Conservation (phyloP, 2,797 vertebrate species). For the Myripristis jacobus region DNA sequence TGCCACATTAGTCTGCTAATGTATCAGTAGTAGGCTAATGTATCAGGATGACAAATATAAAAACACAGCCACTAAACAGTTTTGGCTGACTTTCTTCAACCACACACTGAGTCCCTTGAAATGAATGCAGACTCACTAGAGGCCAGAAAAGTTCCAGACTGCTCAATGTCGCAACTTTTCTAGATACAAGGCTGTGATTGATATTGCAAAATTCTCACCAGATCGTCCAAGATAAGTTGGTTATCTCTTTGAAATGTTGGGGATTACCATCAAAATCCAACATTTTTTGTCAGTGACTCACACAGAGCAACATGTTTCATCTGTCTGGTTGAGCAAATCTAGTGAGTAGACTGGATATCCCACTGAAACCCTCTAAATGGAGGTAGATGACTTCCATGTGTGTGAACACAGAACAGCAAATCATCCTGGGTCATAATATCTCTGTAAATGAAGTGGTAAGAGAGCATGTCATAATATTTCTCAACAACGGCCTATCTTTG, state of each 20-base stretch:
- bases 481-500: not conserved
- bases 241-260: conserved; percentile 16
- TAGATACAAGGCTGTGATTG: conserved; percentile 16
- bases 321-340: not conserved
- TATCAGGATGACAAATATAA: conserved; percentile 33
- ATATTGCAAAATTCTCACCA: not conserved
- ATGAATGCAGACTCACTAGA: conserved; percentile 25
- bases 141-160: conserved; percentile 29
- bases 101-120: conserved; percentile 29
- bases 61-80: conserved; percentile 18
- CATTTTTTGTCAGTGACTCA: not conserved
- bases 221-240: not conserved
- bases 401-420: not conserved
- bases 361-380: not conserved
- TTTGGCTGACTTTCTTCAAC: conserved; percentile 21
- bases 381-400: not conserved
- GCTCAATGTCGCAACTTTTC: conserved; percentile 7
- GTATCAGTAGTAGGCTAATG: conserved; percentile 34
- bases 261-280: not conserved
- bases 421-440: not conserved
- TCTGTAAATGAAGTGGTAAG: too few relatives aligned
- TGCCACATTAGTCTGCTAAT: not conserved
- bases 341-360: not conserved
- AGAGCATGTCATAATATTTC: too few relatives aligned
- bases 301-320: not conserved